These are phyloP conservation scores for Origma solitaria DNA, from an alignment of 2,113 vertebrate species.

Conservation along the genomic window DNA sequence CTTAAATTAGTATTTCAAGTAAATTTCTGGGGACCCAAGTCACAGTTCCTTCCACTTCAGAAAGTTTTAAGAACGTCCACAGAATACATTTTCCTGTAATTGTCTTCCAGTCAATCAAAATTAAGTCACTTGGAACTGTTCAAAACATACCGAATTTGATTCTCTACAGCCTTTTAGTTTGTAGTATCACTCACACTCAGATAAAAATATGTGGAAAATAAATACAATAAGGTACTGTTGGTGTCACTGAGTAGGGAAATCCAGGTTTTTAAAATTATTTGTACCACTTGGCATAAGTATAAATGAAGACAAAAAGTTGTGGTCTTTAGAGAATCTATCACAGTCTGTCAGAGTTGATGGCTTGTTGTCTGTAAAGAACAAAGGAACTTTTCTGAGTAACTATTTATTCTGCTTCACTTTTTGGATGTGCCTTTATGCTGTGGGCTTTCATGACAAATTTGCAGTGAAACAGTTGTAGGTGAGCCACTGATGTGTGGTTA, in stretches of 20 bases:
- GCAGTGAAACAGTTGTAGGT: neutral
- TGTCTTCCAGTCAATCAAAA: neutral
- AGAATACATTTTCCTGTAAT: neutral
- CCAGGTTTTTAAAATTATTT: neutral
- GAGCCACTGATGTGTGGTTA: neutral
- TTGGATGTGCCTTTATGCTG: neutral
- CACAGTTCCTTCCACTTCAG: neutral
- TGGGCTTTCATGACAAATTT: neutral
- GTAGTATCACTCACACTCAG: neutral
- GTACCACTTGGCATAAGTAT: neutral
- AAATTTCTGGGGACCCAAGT: neutral
- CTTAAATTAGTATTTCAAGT: neutral
- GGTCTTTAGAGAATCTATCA: neutral
- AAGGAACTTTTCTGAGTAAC: neutral
- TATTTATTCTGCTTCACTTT: neutral
- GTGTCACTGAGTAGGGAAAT: neutral
- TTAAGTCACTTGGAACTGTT: neutral
- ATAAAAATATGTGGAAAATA: neutral
- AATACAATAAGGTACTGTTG: neutral
- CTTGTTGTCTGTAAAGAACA: neutral
- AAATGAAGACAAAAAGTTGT: neutral
- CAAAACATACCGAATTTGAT: neutral
- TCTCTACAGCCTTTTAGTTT: neutral
- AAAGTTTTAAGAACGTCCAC: neutral
- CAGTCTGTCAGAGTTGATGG: neutral